Percentiles rank a stretch among this genome's conserved stretches.
These are phyloP conservation scores for Chrysolina oricalcia DNA, from an alignment of 2,888 invertebrate genomes.

Conservation along the genomic window DNA sequence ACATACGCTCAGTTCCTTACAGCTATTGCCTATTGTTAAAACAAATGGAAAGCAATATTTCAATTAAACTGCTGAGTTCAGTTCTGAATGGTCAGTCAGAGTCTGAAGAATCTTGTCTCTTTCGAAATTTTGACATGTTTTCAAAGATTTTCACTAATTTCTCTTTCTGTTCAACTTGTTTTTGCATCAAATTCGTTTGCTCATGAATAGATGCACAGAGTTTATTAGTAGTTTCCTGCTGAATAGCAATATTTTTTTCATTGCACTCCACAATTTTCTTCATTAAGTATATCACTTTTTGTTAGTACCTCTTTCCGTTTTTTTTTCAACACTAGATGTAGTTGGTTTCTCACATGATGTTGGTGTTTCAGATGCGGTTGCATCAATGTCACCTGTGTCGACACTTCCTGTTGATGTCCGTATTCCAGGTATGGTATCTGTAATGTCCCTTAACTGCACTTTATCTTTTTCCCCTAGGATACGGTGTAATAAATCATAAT, in stretches of 20 bases:
- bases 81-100: slow-evolving; percentile 2
- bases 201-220: slow-evolving; percentile 22
- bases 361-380: slow-evolving; percentile 14
- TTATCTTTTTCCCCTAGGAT: slow-evolving; percentile 26
- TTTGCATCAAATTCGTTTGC: slow-evolving; percentile 23
- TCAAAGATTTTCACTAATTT: slow-evolving; percentile 22
- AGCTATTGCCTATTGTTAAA: too few relatives aligned
- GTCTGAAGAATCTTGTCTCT: slow-evolving; percentile 6
- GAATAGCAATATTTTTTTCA: slow-evolving; percentile 15
- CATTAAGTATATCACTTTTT: slow-evolving; percentile 25
- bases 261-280: slow-evolving; percentile 11
- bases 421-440: slow-evolving; percentile 16
- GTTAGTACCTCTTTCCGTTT: background rate
- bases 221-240: slow-evolving; percentile 21
- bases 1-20: too few relatives aligned
- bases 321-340: slow-evolving; percentile 14
- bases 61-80: background rate
- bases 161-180: slow-evolving; percentile 27
- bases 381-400: slow-evolving; percentile 15
- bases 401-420: background rate
- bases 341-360: background rate
- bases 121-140: slow-evolving; percentile 4
- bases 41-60: too few relatives aligned
- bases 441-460: slow-evolving; percentile 12
- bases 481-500: slow-evolving; percentile 26